phyloP scores from a whole-genome alignment of 2,888 invertebrate species.

The Conchocele bisecta region DNA sequence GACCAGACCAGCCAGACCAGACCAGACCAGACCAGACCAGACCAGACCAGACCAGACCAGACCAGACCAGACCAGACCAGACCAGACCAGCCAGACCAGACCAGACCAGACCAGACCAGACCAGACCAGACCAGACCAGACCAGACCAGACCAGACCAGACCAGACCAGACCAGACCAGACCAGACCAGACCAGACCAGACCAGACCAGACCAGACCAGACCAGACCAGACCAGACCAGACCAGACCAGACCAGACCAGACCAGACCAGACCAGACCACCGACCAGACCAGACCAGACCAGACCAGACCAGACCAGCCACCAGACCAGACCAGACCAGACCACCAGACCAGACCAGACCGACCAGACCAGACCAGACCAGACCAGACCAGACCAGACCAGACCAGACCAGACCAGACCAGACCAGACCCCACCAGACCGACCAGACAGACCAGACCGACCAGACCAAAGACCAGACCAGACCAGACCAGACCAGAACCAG shows the following conservation, averaged over 20 bases:
- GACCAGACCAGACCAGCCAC: not conserved
- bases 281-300: not conserved
- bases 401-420: not conserved
- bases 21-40: too few relatives aligned
- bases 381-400: not conserved
- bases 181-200: too few relatives aligned
- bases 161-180: too few relatives aligned
- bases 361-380: not conserved
- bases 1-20: too few relatives aligned
- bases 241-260: not conserved
- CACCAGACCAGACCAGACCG: not conserved
- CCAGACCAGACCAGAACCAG: not conserved
- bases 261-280: not conserved
- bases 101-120: too few relatives aligned
- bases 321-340: not conserved
- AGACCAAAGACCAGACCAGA: not conserved
- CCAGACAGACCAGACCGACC: not conserved
- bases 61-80: too few relatives aligned
- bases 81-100: too few relatives aligned
- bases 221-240: not conserved
- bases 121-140: too few relatives aligned
- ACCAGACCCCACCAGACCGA: not conserved
- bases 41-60: too few relatives aligned
- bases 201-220: too few relatives aligned
- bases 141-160: too few relatives aligned